Percentiles rank a stretch among this genome's conserved stretches.
These are phyloP conservation scores for Rhorus exstirpatorius DNA, from an alignment of 2,888 invertebrate genomes.

Conservation along the genomic window DNA sequence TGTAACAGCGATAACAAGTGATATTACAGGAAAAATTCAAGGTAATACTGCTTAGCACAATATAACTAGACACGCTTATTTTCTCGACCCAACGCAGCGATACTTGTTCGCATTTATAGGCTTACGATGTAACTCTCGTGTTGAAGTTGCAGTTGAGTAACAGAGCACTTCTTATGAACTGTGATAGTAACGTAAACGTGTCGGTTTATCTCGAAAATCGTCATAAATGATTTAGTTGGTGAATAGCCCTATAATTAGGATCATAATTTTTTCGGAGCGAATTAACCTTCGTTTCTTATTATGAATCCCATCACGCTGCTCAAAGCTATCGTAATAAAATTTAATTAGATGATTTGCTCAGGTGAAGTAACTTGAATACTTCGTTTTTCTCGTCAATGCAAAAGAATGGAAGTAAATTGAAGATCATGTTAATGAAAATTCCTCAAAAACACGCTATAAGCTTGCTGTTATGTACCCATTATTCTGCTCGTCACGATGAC, in stretches of 20 bases:
- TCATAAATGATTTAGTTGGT: constrained; percentile 6
- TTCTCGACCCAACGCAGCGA: constrained; percentile 14
- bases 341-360: constrained; percentile 4
- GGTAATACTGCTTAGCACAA: constrained; percentile 36
- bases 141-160: not conserved
- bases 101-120: constrained; percentile 35
- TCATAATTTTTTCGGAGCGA: not conserved
- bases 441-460: constrained; percentile 51
- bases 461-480: constrained; percentile 39
- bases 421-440: constrained; percentile 39
- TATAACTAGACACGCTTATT: constrained; percentile 47
- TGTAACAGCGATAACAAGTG: constrained; percentile 54
- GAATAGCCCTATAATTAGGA: not conserved
- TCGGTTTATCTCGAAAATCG: constrained; percentile 15
- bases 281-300: no score
- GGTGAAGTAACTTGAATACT: constrained; percentile 7
- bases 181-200: not conserved
- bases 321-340: not conserved
- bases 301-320: no score
- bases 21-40: constrained; percentile 38
- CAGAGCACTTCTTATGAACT: not conserved
- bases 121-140: constrained; percentile 10
- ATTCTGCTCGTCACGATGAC: constrained; percentile 32
- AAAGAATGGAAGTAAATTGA: constrained; percentile 34
- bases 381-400: constrained; percentile 7